phyloP scores from a whole-genome alignment of 2,113 vertebrate genomes.

The Setophaga coronata region DNA sequence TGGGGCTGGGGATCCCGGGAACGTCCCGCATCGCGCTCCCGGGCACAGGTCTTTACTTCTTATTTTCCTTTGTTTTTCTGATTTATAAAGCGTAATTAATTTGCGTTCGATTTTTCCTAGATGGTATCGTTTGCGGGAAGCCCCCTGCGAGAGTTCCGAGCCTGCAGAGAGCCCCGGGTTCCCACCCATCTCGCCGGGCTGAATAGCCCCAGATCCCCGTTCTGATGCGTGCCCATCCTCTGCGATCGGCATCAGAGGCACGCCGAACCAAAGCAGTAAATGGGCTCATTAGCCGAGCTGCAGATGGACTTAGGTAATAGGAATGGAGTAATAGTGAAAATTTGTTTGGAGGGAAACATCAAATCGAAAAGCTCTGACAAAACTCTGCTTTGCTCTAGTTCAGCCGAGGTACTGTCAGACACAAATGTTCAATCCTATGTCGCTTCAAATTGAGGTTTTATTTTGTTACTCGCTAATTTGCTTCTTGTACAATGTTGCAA shows the following conservation, averaged over 20 bases:
- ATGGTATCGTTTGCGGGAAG: not conserved
- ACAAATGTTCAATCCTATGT: not conserved
- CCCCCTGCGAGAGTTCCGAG: not conserved
- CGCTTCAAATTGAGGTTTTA: not conserved
- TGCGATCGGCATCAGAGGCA: not conserved
- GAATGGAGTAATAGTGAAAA: not conserved
- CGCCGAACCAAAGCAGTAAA: not conserved
- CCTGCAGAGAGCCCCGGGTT: not conserved
- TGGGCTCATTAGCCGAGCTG: not conserved
- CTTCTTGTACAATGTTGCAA: not conserved
- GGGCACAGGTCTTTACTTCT: not conserved
- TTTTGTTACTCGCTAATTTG: not conserved
- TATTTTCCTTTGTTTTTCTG: not conserved
- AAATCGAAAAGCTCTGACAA: conserved; percentile 17
- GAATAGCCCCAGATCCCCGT: not conserved
- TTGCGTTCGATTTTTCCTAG: not conserved
- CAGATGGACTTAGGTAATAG: not conserved
- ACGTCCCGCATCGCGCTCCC: not conserved
- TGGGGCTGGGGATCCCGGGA: not conserved
- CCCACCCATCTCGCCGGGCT: not conserved
- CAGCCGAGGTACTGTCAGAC: not conserved
- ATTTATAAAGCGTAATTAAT: not conserved
- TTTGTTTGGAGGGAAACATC: not conserved
- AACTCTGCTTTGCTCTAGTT: not conserved
- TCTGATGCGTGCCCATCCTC: not conserved